Conservation (phyloP, 2,888 invertebrate species). For the Nephrocerus scutellatus region DNA sequence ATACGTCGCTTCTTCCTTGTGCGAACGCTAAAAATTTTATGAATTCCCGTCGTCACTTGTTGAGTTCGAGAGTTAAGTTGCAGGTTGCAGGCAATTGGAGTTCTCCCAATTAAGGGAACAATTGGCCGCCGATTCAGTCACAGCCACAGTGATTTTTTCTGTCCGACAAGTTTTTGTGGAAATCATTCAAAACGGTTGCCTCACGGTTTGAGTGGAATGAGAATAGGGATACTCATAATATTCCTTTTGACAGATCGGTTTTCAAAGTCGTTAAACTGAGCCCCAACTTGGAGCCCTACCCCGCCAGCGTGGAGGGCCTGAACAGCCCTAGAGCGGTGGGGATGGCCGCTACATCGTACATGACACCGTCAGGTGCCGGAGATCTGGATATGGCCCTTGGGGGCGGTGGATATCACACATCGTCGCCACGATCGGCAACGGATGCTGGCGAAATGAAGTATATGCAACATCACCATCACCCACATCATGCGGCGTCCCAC, state of each 20-base stretch:
- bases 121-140: too few relatives aligned
- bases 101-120: too few relatives aligned
- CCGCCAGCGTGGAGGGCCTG: conserved; percentile 52
- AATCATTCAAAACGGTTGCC: conserved; percentile 48
- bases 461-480: conserved; percentile 77
- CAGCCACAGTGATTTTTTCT: too few relatives aligned
- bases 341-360: conserved; percentile 95
- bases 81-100: too few relatives aligned
- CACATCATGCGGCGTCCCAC: conserved; percentile 72
- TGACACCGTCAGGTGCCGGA: conserved; percentile 77
- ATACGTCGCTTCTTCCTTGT: too few relatives aligned
- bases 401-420: conserved; percentile 66
- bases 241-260: conserved; percentile 48
- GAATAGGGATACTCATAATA: conserved; percentile 46
- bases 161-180: too few relatives aligned
- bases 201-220: conserved; percentile 49
- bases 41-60: too few relatives aligned
- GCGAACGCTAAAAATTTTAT: too few relatives aligned
- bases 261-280: conserved; percentile 50
- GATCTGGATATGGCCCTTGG: conserved; percentile 67
- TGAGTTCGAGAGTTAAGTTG: too few relatives aligned
- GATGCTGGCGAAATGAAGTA: conserved; percentile 95
- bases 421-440: conserved; percentile 75
- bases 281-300: conserved; percentile 51
- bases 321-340: conserved; percentile 62